phyloP scores from a whole-genome alignment of 2,888 invertebrate species.

The Micoletzkya japonica region DNA sequence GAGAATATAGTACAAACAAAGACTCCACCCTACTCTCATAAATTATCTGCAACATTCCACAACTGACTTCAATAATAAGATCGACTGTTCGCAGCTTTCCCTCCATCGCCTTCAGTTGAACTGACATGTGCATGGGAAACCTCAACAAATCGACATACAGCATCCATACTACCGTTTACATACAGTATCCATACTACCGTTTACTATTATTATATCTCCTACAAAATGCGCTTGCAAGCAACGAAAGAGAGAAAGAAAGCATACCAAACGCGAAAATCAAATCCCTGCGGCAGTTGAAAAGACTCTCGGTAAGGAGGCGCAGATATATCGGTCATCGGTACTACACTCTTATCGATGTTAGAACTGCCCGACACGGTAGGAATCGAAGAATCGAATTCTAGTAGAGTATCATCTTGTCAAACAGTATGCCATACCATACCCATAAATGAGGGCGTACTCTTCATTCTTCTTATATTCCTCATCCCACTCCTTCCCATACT shows the following conservation, averaged over 20 bases:
- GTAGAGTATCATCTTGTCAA: no score
- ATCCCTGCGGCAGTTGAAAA: constrained; percentile 16
- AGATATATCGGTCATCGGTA: no score
- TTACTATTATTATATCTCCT: no score
- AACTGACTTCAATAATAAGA: constrained; percentile 53
- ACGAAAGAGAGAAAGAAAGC: no score
- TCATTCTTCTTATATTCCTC: background rate
- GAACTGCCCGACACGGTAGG: no score
- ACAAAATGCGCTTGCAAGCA: no score
- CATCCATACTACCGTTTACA: background rate
- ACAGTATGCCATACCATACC: no score
- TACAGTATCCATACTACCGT: background rate
- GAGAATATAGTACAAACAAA: no score
- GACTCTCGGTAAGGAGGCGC: constrained; percentile 23
- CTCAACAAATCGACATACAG: constrained; percentile 16
- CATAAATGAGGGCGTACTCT: constrained; percentile 1
- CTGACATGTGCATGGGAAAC: constrained; percentile 60
- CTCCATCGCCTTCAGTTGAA: constrained; percentile 60
- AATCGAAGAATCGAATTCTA: no score
- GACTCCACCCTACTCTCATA: no score
- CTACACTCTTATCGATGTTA: no score
- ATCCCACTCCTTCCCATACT: constrained; percentile 1
- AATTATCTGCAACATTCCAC: background rate
- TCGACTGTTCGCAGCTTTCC: constrained; percentile 57
- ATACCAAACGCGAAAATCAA: constrained; percentile 27